phyloP scores from a whole-genome alignment of 92 coral and sea anemone genomes.

The Paramuricea clavata region DNA sequence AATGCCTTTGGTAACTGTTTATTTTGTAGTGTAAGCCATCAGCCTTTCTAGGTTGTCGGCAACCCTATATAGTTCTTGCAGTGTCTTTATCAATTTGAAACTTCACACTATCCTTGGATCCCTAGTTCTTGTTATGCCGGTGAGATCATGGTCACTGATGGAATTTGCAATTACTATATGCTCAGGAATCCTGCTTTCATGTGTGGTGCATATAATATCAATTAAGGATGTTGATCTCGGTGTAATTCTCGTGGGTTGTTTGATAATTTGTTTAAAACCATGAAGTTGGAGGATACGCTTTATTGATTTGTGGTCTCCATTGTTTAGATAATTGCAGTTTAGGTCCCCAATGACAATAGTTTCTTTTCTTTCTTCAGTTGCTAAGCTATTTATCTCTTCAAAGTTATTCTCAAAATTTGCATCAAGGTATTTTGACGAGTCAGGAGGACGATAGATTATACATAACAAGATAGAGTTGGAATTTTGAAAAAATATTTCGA shows the following conservation, averaged over 20 bases:
- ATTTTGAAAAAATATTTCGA: background rate
- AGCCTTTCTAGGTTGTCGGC: no score
- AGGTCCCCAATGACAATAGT: background rate
- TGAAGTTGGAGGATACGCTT: background rate
- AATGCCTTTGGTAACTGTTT: no score
- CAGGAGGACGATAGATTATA: background rate
- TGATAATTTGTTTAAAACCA: background rate
- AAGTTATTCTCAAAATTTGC: slow-evolving; percentile 59
- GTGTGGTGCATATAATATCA: background rate
- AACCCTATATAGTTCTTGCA: no score
- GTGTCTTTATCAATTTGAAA: no score
- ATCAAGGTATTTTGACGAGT: slow-evolving; percentile 29
- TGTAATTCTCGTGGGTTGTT: slow-evolving; percentile 1
- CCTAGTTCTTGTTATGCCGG: no score
- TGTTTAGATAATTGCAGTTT: slow-evolving; percentile 2
- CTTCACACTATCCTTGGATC: no score
- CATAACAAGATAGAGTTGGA: background rate
- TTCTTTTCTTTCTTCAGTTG: background rate
- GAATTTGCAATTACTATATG: no score
- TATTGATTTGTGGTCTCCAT: background rate
- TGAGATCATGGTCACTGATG: no score
- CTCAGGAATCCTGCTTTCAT: background rate
- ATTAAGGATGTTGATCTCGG: background rate
- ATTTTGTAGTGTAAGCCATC: no score
- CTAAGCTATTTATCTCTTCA: slow-evolving; percentile 1